Percentiles rank a stretch among this genome's conserved stretches.
phyloP scores from a whole-genome alignment of 2,888 invertebrate genomes.

The Hirtodrosophila cameraria region DNA sequence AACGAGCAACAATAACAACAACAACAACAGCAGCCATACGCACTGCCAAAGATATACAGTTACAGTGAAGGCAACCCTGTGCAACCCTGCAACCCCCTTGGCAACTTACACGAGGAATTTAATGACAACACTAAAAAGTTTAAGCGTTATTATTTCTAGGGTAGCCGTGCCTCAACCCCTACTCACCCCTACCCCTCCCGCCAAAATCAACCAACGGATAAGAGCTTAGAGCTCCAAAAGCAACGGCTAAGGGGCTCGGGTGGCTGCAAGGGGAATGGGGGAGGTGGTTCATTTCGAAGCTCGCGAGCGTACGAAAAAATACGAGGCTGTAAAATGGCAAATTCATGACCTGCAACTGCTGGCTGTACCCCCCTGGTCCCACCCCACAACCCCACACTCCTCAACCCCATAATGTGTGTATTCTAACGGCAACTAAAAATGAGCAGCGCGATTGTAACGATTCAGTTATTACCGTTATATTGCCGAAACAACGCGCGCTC shows the following conservation, averaged over 20 bases:
- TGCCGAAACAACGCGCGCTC: conserved; percentile 74
- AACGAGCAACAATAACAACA: conserved; percentile 33
- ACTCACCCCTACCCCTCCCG: not conserved
- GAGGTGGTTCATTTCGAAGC: not conserved
- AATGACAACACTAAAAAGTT: conserved; percentile 84
- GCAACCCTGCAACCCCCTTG: conserved; percentile 28
- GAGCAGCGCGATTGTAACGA: conserved; percentile 70
- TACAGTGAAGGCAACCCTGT: conserved; percentile 1
- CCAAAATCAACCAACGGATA: conserved; percentile 65
- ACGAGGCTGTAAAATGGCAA: conserved; percentile 84
- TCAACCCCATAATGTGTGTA: conserved; percentile 36
- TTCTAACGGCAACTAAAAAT: conserved; percentile 78
- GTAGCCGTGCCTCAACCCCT: conserved; percentile 56
- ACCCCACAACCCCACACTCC: not conserved
- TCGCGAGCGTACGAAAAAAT: conserved; percentile 70
- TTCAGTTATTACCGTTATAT: conserved; percentile 82
- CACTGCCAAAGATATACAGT: conserved; percentile 34
- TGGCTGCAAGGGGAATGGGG: not conserved
- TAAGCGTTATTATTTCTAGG: conserved; percentile 84
- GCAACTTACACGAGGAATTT: conserved; percentile 83
- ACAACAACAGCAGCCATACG: no score
- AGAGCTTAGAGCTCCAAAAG: conserved; percentile 63
- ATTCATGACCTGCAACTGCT: conserved; percentile 83
- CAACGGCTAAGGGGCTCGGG: not conserved
- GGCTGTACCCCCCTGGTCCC: conserved; percentile 4